Conservation (phyloP, 1,140 invertebrate genomes). For the Lepidurus couesii region DNA sequence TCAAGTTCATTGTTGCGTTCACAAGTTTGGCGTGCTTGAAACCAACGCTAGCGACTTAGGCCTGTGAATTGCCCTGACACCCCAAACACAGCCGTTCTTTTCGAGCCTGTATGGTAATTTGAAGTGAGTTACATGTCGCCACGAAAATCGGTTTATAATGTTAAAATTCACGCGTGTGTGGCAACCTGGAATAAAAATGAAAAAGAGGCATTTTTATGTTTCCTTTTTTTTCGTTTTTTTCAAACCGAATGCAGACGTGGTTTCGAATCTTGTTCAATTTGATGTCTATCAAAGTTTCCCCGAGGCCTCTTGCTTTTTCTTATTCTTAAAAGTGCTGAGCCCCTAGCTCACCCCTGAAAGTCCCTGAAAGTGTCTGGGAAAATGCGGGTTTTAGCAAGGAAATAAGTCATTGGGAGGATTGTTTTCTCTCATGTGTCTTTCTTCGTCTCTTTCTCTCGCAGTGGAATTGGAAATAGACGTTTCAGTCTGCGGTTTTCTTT, state of each 20-base stretch:
- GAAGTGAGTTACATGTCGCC: neutral
- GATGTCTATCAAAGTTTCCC: neutral
- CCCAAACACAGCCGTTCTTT: neutral
- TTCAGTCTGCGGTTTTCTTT: neutral
- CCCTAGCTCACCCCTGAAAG: neutral
- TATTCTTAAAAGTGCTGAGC: neutral
- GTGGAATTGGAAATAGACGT: constrained; percentile 8
- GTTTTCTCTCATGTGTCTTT: neutral
- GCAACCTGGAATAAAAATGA: too few species aligned
- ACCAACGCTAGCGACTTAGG: neutral
- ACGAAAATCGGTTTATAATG: neutral
- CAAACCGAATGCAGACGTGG: too few species aligned
- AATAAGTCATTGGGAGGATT: neutral
- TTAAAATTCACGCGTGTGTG: neutral
- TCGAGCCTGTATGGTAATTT: neutral
- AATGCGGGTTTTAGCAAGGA: neutral
- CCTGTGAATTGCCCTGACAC: neutral
- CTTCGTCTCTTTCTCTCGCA: neutral
- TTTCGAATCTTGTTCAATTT: neutral
- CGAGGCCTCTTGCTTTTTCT: neutral
- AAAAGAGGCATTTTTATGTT: too few species aligned
- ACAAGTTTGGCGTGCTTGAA: neutral
- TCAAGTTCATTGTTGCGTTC: neutral
- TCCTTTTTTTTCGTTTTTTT: too few species aligned
- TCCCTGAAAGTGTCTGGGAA: neutral